A percentile compares a stretch with the other conserved stretches of the same genome.
Conservation (phyloP, 2,888 invertebrate species). For the Acrobasis suavella region DNA sequence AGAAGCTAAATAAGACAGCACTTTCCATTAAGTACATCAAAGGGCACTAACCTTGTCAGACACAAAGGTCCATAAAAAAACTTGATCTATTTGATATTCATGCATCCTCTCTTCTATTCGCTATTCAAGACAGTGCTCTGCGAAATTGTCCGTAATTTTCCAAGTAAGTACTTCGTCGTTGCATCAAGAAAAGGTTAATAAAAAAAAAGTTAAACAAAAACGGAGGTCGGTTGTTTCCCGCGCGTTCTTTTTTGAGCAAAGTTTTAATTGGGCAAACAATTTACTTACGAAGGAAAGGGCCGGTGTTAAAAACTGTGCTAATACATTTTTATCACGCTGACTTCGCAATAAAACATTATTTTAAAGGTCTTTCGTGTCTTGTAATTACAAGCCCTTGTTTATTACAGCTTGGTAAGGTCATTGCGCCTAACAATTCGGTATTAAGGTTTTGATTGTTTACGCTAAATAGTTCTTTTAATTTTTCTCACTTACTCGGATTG, state of each 20-base stretch:
- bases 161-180: conserved; percentile 4
- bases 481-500: too few relatives aligned
- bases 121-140: conserved; percentile 4
- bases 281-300: conserved; percentile 55
- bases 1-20: neutral
- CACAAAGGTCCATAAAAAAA: conserved; percentile 8
- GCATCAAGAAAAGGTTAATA: conserved; percentile 1
- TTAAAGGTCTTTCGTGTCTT: conserved; percentile 22
- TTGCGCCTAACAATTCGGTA: neutral
- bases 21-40: neutral
- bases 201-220: conserved; percentile 11
- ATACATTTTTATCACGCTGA: conserved; percentile 41
- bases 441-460: too few relatives aligned
- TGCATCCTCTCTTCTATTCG: conserved; percentile 6
- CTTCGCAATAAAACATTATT: conserved; percentile 31
- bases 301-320: conserved; percentile 42
- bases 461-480: too few relatives aligned
- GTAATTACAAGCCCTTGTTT: conserved; percentile 4
- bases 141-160: neutral
- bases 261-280: conserved; percentile 71
- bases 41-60: neutral
- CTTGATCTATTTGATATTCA: conserved; percentile 14
- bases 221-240: conserved; percentile 33
- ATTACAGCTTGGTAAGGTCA: conserved; percentile 10
- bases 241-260: conserved; percentile 53